Evolutionary conservation across 2,888 invertebrate genomes (phyloP).

Genomic region (Nesidiocoris tenuis): DNA sequence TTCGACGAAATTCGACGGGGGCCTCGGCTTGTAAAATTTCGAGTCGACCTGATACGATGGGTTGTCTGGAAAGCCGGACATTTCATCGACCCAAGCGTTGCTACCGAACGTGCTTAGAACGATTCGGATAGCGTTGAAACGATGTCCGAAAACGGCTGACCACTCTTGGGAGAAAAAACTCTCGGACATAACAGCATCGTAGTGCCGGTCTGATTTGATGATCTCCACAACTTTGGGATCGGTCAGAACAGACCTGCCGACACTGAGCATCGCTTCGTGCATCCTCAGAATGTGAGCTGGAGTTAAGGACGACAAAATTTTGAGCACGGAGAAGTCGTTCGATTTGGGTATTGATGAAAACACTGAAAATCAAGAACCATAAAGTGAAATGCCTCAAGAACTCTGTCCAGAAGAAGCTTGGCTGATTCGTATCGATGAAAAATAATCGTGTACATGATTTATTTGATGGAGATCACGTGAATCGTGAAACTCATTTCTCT

Average conservation of each 20-base stretch:
- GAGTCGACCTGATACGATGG: slow-evolving; percentile 31
- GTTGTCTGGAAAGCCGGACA: slow-evolving; percentile 39
- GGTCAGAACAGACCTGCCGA: not conserved
- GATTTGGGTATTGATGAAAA: not conserved
- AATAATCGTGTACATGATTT: no score
- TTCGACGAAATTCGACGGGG: not conserved
- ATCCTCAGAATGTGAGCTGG: not conserved
- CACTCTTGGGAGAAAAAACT: slow-evolving; percentile 26
- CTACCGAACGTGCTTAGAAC: slow-evolving; percentile 13
- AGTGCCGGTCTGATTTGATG: slow-evolving; percentile 15
- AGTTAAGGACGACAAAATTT: not conserved
- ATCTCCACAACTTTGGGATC: not conserved
- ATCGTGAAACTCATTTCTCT: no score
- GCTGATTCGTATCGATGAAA: no score
- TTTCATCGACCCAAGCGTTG: slow-evolving; percentile 44
- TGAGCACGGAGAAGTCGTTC: not conserved
- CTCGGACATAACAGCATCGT: slow-evolving; percentile 24
- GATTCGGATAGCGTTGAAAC: slow-evolving; percentile 14
- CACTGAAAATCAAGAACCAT: no score
- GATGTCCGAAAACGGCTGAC: slow-evolving; percentile 8
- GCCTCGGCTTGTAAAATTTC: slow-evolving; percentile 1
- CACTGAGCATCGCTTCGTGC: not conserved
- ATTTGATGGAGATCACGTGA: no score
- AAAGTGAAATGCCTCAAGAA: no score
- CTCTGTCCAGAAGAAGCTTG: no score